A percentile compares a stretch with the other conserved stretches of the same genome.
These are phyloP conservation scores for Amblyopsis hoosieri DNA, from an alignment of 2,797 vertebrate species.

Conservation along the genomic window DNA sequence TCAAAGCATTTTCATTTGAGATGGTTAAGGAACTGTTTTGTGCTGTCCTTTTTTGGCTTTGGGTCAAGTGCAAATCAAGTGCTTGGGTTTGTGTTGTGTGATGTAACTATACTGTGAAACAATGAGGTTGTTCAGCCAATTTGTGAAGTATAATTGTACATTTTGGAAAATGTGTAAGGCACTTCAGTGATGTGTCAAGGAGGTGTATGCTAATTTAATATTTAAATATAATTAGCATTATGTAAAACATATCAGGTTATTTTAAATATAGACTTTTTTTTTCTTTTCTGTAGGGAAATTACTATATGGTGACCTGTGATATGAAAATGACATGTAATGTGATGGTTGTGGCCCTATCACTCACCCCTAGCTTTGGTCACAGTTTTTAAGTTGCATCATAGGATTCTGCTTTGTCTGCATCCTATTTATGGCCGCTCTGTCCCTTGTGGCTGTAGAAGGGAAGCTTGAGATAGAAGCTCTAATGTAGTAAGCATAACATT, in stretches of 20 bases:
- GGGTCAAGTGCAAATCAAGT: constrained; percentile 49
- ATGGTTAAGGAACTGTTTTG: neutral
- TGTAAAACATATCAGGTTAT: no score
- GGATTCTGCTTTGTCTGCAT: constrained; percentile 56
- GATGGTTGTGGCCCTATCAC: no score
- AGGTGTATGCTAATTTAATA: no score
- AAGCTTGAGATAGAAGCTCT: constrained; percentile 31
- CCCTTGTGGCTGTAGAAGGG: constrained; percentile 28
- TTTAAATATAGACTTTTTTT: no score
- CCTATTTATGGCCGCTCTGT: constrained; percentile 61
- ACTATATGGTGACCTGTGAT: no score
- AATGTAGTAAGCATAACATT: constrained; percentile 29
- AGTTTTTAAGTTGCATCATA: constrained; percentile 51
- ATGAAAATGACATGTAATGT: no score
- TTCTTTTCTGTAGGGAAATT: no score
- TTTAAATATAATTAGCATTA: no score
- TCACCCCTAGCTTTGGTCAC: neutral
- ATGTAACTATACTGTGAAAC: neutral
- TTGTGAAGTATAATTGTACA: no score
- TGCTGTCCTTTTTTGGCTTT: neutral
- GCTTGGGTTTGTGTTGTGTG: constrained; percentile 14
- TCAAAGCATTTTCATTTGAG: constrained; percentile 6
- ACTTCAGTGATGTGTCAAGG: no score
- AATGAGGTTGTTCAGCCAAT: no score
- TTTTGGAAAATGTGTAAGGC: no score